Evolutionary conservation across 2,888 invertebrate genomes (phyloP), one percentile per base, ranked within the genome.

Genomic region (Copidosoma aretas): DNA sequence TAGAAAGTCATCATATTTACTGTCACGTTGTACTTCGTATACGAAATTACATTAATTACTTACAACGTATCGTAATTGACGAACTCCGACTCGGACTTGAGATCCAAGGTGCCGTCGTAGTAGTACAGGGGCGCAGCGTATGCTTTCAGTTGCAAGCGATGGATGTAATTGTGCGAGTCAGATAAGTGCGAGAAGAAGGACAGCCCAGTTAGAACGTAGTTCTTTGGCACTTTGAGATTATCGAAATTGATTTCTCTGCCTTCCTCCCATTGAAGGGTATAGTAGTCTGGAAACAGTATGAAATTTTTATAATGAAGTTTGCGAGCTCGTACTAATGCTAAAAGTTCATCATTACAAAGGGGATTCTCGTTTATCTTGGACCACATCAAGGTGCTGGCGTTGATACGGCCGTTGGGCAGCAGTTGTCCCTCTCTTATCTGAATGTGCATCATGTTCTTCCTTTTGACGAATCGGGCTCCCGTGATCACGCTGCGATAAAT

Each of bases 221-320:
- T 90, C 0, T 58, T 60, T 0, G 89, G 88, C 0, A 90, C 90
- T 51, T 87, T 86, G 62, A 94, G 84, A 78, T 93, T 92, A 79
- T 95, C 95, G 77, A 95, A 84, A 82, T 95, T 95, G 2, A 95
- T 85, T 0, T 91, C 91, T 62, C 94, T 86, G 75, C 88, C 88
- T 78, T 92, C 91, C 85, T 76, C 89, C 88, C 14, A 75, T 73
- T 46, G 43, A 12, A 46, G 15, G 8, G 43, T 46, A 12, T 46
- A 46, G 15, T 17, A 46, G 3, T 46, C 43, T 46, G 43, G 12
- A 46, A 17, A 15, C 14, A 46, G 14, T 41, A 14, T 41, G 8
- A 10, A 41, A 41, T 14, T 46, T 46, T 8, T 17, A 8, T 32
- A 32, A 8, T 32, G 8, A 32, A 3, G 3, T 32, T 32, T 8